Evolutionary conservation across 1,140 invertebrate species (phyloP).

Genomic region (Tetranychus cinnabarinus): DNA sequence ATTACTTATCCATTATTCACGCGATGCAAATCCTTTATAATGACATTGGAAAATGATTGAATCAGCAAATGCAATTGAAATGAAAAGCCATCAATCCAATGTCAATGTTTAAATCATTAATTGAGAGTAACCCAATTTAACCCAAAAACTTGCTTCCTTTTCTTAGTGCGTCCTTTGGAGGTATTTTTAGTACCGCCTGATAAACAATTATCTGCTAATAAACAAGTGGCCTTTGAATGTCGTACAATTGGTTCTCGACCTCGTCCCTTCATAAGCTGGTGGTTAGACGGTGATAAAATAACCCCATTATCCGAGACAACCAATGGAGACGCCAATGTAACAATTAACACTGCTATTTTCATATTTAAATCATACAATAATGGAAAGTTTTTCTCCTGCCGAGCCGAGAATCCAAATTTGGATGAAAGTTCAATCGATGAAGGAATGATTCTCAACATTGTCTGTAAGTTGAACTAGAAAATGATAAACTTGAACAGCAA

Average conservation of each 20-base stretch:
- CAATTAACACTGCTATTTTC: slow-evolving; percentile 9
- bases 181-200: slow-evolving; percentile 41
- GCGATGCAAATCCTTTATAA: too few relatives aligned
- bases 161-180: slow-evolving; percentile 51
- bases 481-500: too few relatives aligned
- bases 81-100: too few relatives aligned
- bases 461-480: slow-evolving; percentile 9
- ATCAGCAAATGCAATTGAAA: too few relatives aligned
- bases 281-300: not conserved
- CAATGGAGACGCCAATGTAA: slow-evolving; percentile 9
- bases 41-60: too few relatives aligned
- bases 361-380: slow-evolving; percentile 44
- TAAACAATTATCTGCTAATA: not conserved
- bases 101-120: too few relatives aligned
- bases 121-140: too few relatives aligned
- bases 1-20: too few relatives aligned
- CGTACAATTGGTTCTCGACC: slow-evolving; percentile 2
- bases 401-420: slow-evolving; percentile 43
- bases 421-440: slow-evolving; percentile 11
- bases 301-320: slow-evolving; percentile 1
- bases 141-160: not conserved
- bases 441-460: slow-evolving; percentile 23
- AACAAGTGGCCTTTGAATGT: slow-evolving; percentile 3
- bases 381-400: slow-evolving; percentile 53
- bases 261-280: slow-evolving; percentile 2